Base-by-base conservation (phyloP, 2,113 vertebrate species). In the Gallinago media region DNA sequence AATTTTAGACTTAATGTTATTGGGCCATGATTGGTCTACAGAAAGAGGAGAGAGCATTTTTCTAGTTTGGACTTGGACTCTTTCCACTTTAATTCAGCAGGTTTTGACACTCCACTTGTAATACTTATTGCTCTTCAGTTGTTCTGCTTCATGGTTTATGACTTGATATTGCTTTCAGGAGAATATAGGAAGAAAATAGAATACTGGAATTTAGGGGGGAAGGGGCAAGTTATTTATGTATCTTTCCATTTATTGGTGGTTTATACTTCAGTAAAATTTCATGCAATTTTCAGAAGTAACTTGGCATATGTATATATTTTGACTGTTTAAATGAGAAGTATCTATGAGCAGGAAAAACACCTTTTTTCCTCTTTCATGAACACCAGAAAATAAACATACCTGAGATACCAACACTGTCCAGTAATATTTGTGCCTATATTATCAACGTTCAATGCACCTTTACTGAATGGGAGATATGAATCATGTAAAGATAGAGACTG, bases 71-170 rank as follows among this genome's bases (percentile, higher is more conserved):
- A 79, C 21, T 85, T 95, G 87, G 79, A 79, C 21, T 86, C 75
- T 58, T 88, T 96, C 87, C 78, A 88, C 56, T 90, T 80, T 59
- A 96, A 94, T 94, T 90, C 89, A 96, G 87, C 49, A 90, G 26
- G 38, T 92, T 96, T 90, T 94, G 87, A 96, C 12, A 7, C 25
- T 84, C 31, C 26, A 44, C 68, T 94, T 96, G 49, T 63, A 84
- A 86, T 93, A 88, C 71, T 96, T 96, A 95, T 76, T 95, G 83
- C 82, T 88, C 47, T 38, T 95, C 32, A 75, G 78, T 67, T 92
- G 61, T 82, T 90, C 71, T 70, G 61, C 44, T 94, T 95, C 79
- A 76, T 88, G 67, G 78, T 86, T 97, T 96, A 91, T 80, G 84
- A 59, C 73, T 90, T 93, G 87, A 67, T 95, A 95, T 72, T 92